Evolutionary conservation across 2,797 vertebrate genomes (phyloP), one percentile per base, ranked within the genome.

Genomic region (Eidolon dupreanum): DNA sequence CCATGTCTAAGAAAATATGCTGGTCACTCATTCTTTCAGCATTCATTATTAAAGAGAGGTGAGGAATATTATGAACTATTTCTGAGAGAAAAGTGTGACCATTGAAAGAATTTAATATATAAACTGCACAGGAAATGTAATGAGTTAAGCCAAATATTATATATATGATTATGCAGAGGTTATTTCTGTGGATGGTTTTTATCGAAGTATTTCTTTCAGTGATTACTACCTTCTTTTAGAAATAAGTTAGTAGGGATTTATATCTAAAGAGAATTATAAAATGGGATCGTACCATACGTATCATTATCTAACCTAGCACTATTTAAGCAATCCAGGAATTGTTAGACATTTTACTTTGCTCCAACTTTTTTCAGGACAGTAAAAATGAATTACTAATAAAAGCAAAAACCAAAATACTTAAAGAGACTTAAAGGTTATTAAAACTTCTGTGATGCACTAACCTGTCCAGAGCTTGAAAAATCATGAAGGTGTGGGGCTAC

Each of bases 391-490:
- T 89, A 28, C 57, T 49, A 9, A 28, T 70, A 57, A 89, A 71
- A 28, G 15, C 17, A 66, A 86, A 81, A 88, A 86, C 74, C 3
- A 82, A 88, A 93, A 88, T 92, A 55, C 33, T 70, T 92, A 63
- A 63, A 95, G 73, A 74, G 38, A 89, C 36, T 74, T 79, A 93
- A 85, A 63, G 6, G 46, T 90, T 93, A 36, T 89, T 89, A 73
- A 90, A 74, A 94, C 41, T 68, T 84, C 28, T 59, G 74, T 53
- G 26, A 53, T 83, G 41, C 11, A 77, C 24, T 92, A 63, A 92
- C 38, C 82, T 59, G 12, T 92, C 33, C 19, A 74, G 43, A 95
- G 51, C 20, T 83, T 92, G 57, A 78, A 90, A 92, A 92, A 51
- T 81, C 46, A 65, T 10, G 1, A 93, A 59, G 41, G 24, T 20